Evolutionary conservation across 2,888 invertebrate species (phyloP).

Genomic region (Torymus aiolomorphi): DNA sequence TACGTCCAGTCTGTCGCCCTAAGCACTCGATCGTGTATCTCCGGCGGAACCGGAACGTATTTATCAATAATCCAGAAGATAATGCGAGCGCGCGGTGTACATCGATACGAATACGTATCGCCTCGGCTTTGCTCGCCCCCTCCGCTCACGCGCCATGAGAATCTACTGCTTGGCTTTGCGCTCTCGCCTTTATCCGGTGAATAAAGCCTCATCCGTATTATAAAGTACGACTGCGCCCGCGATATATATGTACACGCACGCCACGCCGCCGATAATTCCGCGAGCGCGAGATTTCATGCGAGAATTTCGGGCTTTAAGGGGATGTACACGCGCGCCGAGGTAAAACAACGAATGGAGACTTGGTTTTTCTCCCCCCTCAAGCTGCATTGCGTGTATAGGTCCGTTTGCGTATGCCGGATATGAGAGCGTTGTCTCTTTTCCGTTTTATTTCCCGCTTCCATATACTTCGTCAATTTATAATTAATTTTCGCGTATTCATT

Average conservation of each 20-base stretch:
- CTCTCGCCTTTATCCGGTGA: constrained; percentile 23
- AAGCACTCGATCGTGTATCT: too few relatives aligned
- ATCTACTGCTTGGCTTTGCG: constrained; percentile 56
- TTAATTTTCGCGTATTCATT: too few relatives aligned
- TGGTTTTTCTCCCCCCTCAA: too few relatives aligned
- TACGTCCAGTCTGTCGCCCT: too few relatives aligned
- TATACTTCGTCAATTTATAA: too few relatives aligned
- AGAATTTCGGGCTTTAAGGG: constrained; percentile 20
- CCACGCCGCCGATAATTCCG: constrained; percentile 61
- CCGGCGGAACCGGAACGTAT: constrained; percentile 60
- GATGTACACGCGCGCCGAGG: too few relatives aligned
- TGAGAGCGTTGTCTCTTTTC: too few relatives aligned
- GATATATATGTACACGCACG: background rate
- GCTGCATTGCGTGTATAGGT: too few relatives aligned
- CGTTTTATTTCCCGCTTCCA: too few relatives aligned
- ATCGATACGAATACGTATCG: constrained; percentile 60
- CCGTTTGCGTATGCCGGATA: too few relatives aligned
- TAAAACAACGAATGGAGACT: too few relatives aligned
- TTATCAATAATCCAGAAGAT: constrained; percentile 66
- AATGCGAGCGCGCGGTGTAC: constrained; percentile 55
- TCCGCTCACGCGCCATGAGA: constrained; percentile 51
- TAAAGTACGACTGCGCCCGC: constrained; percentile 55
- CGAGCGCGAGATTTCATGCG: constrained; percentile 24
- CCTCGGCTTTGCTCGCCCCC: constrained; percentile 54
- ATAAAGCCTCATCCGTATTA: constrained; percentile 58